phyloP scores from a whole-genome alignment of 2,888 invertebrate species.

The Drosophila picticornis region DNA sequence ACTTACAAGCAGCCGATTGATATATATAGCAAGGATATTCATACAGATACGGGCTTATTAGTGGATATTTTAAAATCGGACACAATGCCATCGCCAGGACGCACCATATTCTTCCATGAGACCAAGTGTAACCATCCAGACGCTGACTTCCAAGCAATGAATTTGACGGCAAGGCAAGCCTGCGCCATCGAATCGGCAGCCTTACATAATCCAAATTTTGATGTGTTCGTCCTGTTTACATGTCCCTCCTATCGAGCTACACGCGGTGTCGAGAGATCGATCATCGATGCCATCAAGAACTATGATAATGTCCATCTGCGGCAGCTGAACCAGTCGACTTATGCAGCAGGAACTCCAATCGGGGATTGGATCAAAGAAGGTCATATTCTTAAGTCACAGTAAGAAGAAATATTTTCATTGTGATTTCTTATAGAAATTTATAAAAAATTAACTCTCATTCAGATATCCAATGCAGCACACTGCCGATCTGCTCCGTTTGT shows the following conservation, averaged over 20 bases:
- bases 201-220: conserved; percentile 80
- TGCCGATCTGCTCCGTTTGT: conserved; percentile 82
- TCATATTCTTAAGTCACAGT: conserved; percentile 71
- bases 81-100: conserved; percentile 74
- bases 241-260: conserved; percentile 68
- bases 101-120: conserved; percentile 84
- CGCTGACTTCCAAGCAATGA: conserved; percentile 47
- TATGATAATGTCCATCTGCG: conserved; percentile 82
- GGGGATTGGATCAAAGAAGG: conserved; percentile 81
- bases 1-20: neutral
- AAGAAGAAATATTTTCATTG: neutral
- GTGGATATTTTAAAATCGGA: conserved; percentile 78
- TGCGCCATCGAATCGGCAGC: conserved; percentile 85
- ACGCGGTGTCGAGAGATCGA: conserved; percentile 27
- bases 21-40: neutral
- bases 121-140: conserved; percentile 73
- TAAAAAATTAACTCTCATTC: too few relatives aligned
- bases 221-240: conserved; percentile 83
- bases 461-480: conserved; percentile 69
- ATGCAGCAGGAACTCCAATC: conserved; percentile 82
- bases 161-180: conserved; percentile 81
- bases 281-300: conserved; percentile 76
- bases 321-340: conserved; percentile 80
- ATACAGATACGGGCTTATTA: neutral
- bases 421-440: neutral